These are phyloP conservation scores for Metopolophium dirhodum DNA, from an alignment of 1,140 invertebrate species.

Conservation along the genomic window DNA sequence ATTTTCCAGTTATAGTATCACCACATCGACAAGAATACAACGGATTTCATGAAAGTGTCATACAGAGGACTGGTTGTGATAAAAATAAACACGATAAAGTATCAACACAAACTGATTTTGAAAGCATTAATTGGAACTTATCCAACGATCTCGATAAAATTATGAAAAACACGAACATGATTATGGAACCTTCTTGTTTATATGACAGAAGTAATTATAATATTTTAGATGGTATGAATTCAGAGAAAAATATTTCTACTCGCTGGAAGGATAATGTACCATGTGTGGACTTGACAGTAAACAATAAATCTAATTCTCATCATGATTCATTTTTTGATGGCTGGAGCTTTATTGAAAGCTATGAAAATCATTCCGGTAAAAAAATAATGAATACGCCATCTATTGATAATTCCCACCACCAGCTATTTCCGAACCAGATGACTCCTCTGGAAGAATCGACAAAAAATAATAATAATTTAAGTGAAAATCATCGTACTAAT, in stretches of 20 bases:
- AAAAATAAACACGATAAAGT: slow-evolving; percentile 49
- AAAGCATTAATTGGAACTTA: slow-evolving; percentile 42
- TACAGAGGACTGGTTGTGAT: slow-evolving; percentile 49
- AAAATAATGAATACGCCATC: background rate
- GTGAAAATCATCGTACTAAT: background rate
- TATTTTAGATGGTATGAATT: slow-evolving; percentile 16
- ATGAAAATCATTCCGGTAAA: slow-evolving; percentile 30
- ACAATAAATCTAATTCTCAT: background rate
- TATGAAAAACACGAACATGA: background rate
- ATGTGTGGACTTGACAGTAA: background rate
- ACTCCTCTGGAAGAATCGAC: background rate
- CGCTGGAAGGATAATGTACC: slow-evolving; percentile 29
- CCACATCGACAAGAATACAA: slow-evolving; percentile 33
- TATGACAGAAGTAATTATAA: slow-evolving; percentile 37
- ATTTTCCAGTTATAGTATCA: slow-evolving; percentile 50
- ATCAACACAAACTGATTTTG: slow-evolving; percentile 20
- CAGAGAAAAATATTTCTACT: background rate
- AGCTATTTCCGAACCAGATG: slow-evolving; percentile 10
- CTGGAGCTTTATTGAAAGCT: slow-evolving; percentile 44
- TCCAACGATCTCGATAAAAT: slow-evolving; percentile 38
- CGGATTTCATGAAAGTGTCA: slow-evolving; percentile 51
- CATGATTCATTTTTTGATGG: slow-evolving; percentile 43
- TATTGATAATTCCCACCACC: background rate
- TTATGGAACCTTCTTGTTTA: slow-evolving; percentile 27
- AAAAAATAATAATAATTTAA: background rate